Evolutionary conservation across 2,113 vertebrate species (phyloP).

Genomic region (Brachyhypopomus gauderio): DNA sequence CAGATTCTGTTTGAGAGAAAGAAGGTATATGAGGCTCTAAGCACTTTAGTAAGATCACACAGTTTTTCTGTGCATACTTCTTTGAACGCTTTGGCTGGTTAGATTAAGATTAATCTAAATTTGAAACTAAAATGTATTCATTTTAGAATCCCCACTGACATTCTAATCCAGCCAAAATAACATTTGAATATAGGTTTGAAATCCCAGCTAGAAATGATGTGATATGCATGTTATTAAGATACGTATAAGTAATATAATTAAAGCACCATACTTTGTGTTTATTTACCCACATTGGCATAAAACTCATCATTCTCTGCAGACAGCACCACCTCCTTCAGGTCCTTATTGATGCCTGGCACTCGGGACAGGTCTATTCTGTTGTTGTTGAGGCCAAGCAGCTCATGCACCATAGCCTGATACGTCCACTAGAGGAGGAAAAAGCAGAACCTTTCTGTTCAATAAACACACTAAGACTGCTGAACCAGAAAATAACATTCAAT

Average conservation of each 20-base stretch:
- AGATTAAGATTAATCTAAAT: background rate
- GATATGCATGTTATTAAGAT: background rate
- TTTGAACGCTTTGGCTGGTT: background rate
- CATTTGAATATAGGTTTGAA: background rate
- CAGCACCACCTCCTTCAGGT: constrained; percentile 90
- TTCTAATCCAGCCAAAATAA: background rate
- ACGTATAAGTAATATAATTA: background rate
- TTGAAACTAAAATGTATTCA: background rate
- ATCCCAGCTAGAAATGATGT: background rate
- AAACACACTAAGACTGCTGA: background rate
- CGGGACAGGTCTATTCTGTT: constrained; percentile 94
- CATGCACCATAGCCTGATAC: constrained; percentile 98
- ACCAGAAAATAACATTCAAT: background rate
- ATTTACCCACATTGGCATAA: constrained; percentile 87
- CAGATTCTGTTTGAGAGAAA: constrained; percentile 81
- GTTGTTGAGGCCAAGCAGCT: constrained; percentile 93
- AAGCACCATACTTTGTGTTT: background rate
- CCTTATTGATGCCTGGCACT: constrained; percentile 90
- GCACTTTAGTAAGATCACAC: background rate
- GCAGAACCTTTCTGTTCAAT: constrained; percentile 4
- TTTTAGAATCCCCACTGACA: background rate
- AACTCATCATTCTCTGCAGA: constrained; percentile 96
- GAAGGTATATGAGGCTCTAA: background rate
- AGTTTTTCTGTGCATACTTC: background rate
- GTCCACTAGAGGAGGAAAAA: constrained; percentile 82